A percentile compares a stretch with the other conserved stretches of the same genome.
These are phyloP conservation scores for Vidua macroura DNA, from an alignment of 2,113 vertebrate species.

Conservation along the genomic window DNA sequence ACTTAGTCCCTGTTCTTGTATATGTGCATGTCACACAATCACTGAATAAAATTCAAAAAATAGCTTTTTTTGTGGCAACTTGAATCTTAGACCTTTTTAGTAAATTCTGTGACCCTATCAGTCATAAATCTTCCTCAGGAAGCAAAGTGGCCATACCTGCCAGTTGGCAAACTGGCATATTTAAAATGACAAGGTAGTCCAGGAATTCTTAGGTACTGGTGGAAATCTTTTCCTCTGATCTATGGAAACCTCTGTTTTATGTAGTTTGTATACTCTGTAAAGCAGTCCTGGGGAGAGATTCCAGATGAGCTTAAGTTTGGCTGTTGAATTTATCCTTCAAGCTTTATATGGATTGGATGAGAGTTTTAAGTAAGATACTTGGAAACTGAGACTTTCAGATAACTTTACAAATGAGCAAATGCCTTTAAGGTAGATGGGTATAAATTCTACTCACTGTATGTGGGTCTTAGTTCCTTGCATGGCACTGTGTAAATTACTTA, in stretches of 20 bases:
- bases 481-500: neutral
- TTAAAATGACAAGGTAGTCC: neutral
- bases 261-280: neutral
- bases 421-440: neutral
- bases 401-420: neutral
- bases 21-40: neutral
- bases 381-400: neutral
- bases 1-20: neutral
- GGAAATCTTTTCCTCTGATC: neutral
- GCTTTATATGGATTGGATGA: neutral
- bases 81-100: neutral
- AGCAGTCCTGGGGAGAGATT: neutral
- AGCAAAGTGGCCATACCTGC: fast-evolving
- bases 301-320: neutral
- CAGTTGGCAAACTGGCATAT: neutral
- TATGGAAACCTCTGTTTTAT: neutral
- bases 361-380: neutral
- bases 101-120: neutral
- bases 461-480: neutral
- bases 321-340: neutral
- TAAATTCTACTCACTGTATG: neutral
- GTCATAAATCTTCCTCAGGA: neutral
- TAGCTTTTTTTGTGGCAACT: neutral
- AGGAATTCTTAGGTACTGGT: neutral
- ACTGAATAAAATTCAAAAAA: neutral